A percentile compares a stretch with the other conserved stretches of the same genome.
These are phyloP conservation scores for Notospermus geniculatus DNA, from an alignment of 1,140 invertebrate genomes.

Conservation along the genomic window DNA sequence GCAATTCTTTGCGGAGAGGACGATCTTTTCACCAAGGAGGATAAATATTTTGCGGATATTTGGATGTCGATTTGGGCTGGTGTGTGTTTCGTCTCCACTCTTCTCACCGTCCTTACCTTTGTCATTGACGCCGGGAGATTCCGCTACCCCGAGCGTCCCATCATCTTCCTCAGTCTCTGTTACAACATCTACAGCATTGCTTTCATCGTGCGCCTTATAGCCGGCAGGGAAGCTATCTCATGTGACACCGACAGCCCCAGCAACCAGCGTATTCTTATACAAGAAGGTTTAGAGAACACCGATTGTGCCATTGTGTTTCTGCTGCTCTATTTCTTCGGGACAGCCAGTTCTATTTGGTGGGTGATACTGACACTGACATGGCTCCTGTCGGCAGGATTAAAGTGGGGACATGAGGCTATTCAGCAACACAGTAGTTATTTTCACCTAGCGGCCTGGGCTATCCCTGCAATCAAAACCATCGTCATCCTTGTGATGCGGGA, in stretches of 20 bases:
- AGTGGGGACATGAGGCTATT: conserved; percentile 85
- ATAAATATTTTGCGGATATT: conserved; percentile 66
- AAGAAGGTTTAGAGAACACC: conserved; percentile 79
- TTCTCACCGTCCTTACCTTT: conserved; percentile 55
- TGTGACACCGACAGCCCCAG: conserved; percentile 57
- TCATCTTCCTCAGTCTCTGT: conserved; percentile 96
- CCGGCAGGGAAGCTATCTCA: conserved; percentile 63
- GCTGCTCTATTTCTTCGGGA: conserved; percentile 85
- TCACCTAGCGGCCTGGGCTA: conserved; percentile 81
- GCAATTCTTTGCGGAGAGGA: conserved; percentile 73
- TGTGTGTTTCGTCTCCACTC: conserved; percentile 52
- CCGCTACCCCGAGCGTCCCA: conserved; percentile 94
- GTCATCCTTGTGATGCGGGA: conserved; percentile 80
- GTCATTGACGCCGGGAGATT: conserved; percentile 74
- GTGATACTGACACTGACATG: conserved; percentile 75
- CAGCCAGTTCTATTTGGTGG: conserved; percentile 84
- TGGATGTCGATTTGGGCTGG: conserved; percentile 54
- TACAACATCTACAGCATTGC: conserved; percentile 91
- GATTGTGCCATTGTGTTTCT: conserved; percentile 82
- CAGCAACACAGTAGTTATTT: conserved; percentile 77
- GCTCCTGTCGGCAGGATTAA: conserved; percentile 76
- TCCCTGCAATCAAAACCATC: conserved; percentile 82
- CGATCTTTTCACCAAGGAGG: conserved; percentile 72
- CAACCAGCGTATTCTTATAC: conserved; percentile 56
- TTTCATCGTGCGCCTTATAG: conserved; percentile 80